phyloP scores from a whole-genome alignment of 23 tunicate genomes.

The Ciona savignyi region DNA sequence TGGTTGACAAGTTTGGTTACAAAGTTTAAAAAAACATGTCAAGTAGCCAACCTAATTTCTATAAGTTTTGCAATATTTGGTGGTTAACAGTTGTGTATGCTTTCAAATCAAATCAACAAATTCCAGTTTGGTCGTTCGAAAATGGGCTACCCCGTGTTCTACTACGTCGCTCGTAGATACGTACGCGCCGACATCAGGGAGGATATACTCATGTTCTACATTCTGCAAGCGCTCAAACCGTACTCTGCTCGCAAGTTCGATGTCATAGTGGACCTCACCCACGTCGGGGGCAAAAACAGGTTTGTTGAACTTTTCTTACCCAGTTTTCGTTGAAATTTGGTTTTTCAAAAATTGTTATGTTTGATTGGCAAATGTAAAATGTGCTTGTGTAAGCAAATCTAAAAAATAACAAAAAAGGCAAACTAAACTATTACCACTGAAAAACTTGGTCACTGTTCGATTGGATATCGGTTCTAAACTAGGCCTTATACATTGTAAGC shows the following conservation, averaged over 20 bases:
- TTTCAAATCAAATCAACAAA: too few species aligned
- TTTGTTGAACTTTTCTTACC: background rate
- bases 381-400: too few species aligned
- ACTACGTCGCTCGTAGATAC: slow-evolving; percentile 83
- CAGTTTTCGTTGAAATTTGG: background rate
- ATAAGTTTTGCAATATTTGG: background rate
- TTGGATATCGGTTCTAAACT: too few species aligned
- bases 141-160: slow-evolving; percentile 93
- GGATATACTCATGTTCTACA: slow-evolving; percentile 82
- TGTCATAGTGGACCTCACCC: slow-evolving; percentile 78
- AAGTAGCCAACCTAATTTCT: background rate
- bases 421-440: too few species aligned
- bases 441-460: too few species aligned
- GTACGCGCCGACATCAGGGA: slow-evolving; percentile 52
- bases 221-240: slow-evolving; percentile 75
- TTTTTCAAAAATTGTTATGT: too few species aligned
- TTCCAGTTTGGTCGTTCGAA: slow-evolving; percentile 81
- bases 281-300: slow-evolving; percentile 75
- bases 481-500: too few species aligned
- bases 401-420: too few species aligned
- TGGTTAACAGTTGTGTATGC: background rate
- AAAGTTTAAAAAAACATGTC: too few species aligned
- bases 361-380: too few species aligned
- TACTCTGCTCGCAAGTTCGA: slow-evolving; percentile 85
- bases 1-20: too few species aligned